Evolutionary conservation across 2,888 invertebrate genomes (phyloP).

Genomic region (Yponomeuta cagnagella): DNA sequence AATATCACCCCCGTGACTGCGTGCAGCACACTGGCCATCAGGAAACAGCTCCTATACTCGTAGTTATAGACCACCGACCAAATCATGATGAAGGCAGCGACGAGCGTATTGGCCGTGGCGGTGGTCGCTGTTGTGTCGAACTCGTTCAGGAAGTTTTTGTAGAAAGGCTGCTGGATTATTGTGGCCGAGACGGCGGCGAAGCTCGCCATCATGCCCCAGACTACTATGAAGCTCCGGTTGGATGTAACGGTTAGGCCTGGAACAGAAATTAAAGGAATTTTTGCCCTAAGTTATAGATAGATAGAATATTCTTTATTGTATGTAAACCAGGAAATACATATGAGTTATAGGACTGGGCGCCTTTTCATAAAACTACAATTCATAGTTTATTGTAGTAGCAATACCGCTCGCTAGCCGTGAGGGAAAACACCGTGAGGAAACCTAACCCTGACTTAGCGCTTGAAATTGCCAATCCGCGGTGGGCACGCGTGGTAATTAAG

Average conservation of each 20-base stretch:
- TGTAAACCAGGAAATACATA: no score
- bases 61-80: conserved; percentile 57
- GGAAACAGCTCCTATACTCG: conserved; percentile 55
- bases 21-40: conserved; percentile 55
- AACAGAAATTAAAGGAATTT: conserved; percentile 20
- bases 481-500: no score
- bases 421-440: no score
- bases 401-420: no score
- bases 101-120: conserved; percentile 56
- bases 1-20: conserved; percentile 50
- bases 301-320: no score
- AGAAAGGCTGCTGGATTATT: conserved; percentile 59
- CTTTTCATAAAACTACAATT: no score
- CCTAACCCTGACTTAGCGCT: no score
- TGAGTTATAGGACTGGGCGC: background rate
- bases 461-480: no score
- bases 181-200: conserved; percentile 54
- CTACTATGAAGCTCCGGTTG: conserved; percentile 51
- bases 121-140: conserved; percentile 65
- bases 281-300: background rate
- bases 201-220: conserved; percentile 64
- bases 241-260: conserved; percentile 56
- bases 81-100: conserved; percentile 49
- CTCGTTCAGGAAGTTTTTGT: conserved; percentile 60
- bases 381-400: no score